Evolutionary conservation across 1,140 invertebrate species (phyloP).

Genomic region (Listronotus bonariensis): DNA sequence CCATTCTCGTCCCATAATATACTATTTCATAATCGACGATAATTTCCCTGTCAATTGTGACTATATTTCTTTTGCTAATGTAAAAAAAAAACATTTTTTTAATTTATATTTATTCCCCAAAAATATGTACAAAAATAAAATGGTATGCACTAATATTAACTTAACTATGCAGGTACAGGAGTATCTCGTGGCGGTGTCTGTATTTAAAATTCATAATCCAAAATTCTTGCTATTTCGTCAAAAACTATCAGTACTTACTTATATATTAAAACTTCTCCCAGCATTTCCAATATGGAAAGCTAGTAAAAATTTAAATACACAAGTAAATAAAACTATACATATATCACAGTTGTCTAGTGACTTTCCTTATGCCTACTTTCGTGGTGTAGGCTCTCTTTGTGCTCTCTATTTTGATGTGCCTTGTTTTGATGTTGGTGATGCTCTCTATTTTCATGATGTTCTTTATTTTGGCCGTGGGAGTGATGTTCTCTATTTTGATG

Average conservation of each 20-base stretch:
- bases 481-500: conserved; percentile 1
- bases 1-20: too few relatives aligned
- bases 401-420: neutral
- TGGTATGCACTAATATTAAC: conserved; percentile 30
- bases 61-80: neutral
- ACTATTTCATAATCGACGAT: too few relatives aligned
- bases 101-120: conserved; percentile 10
- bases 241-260: neutral
- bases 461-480: neutral
- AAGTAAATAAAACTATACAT: neutral
- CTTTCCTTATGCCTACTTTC: conserved; percentile 9
- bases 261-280: too few relatives aligned
- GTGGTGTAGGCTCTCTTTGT: conserved; percentile 8
- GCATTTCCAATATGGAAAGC: too few relatives aligned
- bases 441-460: conserved; percentile 19
- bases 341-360: conserved; percentile 12
- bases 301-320: neutral
- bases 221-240: neutral
- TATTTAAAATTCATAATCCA: neutral
- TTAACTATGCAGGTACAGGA: neutral
- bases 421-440: neutral
- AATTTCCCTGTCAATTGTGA: neutral
- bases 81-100: neutral
- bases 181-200: too few relatives aligned
- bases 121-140: conserved; percentile 27